Base-by-base conservation (phyloP, 2,113 vertebrate genomes). In the Peromyscus polionotus region DNA sequence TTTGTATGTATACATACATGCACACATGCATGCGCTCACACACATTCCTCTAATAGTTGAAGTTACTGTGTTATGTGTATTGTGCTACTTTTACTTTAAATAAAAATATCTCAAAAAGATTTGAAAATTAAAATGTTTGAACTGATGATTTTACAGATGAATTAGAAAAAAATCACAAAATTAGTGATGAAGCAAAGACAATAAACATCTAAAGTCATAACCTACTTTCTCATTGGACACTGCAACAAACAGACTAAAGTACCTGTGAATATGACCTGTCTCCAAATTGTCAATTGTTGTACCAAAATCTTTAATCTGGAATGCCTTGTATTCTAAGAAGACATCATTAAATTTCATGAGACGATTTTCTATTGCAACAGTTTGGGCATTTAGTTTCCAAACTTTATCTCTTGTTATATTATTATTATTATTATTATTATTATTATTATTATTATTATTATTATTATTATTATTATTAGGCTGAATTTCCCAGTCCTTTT, bases 331-430 rank as follows among this genome's bases (percentile, higher is more conserved):
- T 94, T 96, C 4, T 16, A 11, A 28, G 9, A 85, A 28, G 5
- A 31, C n/a, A 81, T 72, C 76, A 90, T 81, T 86, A 86, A 76
- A 76, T 93, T 89, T 81, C 4, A 48, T 36, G 20, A 95, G 86
- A 42, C 1, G 1, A 68, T 33, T 33, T 68, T 68, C 33, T 48
- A 13, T n/a, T 70, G 28, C 86, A 24, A 51, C 42, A 33, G 75
- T 1, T n/a, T 85, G 19, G 26, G 51, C 91, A 79, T 13, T 12
- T 24, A 11, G 61, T 73, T 95, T 45, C 26, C 10, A 85, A 16
- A 85, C 3, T 13, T 84, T 51, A 94, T 68, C 10, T 68, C 11
- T 88, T 8, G 13, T 77, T n/a, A 1, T 51, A 4, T 63, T 63
- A 6, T 57, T 91, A 24, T n/a, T 67, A 2, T 86, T 68, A 20